These are phyloP conservation scores for Herpailurus yagouaroundi DNA, from an alignment of 2,113 vertebrate species.

Conservation along the genomic window DNA sequence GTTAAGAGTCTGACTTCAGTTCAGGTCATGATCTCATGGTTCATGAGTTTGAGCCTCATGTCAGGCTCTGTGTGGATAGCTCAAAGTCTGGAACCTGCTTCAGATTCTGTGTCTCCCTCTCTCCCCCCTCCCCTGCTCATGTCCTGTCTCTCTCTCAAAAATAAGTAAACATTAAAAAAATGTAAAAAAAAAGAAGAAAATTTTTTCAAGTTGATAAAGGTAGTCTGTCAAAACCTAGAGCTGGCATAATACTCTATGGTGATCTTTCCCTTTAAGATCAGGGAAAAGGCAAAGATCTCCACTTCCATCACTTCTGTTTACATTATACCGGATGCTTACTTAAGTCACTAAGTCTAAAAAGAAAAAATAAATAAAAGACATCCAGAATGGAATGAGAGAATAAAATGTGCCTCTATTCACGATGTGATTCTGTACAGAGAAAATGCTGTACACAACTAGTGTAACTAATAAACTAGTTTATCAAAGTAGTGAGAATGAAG, in stretches of 20 bases:
- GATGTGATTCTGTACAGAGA: neutral
- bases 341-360: neutral
- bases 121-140: too few relatives aligned
- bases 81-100: too few relatives aligned
- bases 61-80: too few relatives aligned
- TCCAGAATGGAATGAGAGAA: neutral
- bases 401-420: neutral
- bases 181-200: neutral
- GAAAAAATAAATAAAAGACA: neutral
- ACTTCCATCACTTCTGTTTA: neutral
- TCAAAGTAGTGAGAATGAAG: neutral
- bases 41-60: too few relatives aligned
- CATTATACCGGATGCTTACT: neutral
- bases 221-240: neutral
- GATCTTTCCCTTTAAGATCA: neutral
- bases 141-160: too few relatives aligned
- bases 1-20: too few relatives aligned
- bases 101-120: too few relatives aligned
- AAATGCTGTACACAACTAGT: neutral
- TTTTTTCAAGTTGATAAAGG: neutral
- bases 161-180: too few relatives aligned
- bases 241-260: neutral
- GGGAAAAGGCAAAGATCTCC: neutral
- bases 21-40: too few relatives aligned
- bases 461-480: neutral